Evolutionary conservation across 2,888 invertebrate genomes (phyloP), one percentile per base, ranked within the genome.

Genomic region (Cerastis rubricosa): DNA sequence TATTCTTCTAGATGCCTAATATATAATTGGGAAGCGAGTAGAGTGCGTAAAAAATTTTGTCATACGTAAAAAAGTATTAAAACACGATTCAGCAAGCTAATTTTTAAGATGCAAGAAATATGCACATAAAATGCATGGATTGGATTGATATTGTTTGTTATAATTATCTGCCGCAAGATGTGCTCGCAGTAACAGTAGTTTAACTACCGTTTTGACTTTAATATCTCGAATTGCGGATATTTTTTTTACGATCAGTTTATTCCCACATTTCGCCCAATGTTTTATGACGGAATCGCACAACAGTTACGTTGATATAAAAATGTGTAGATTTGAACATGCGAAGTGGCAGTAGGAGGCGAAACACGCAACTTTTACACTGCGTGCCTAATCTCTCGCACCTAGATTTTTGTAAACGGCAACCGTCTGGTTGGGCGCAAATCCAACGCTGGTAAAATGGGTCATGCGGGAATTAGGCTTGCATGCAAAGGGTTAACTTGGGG

Each of bases 301-400:
- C 86, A 86, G 87, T 90, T 88, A 84, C 84, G 84, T 84, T 89
- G 88, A 89, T 90, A 90, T 81, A 89, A 90, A 90, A 86, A 78
- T 89, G 85, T 91, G 88, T 89, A 87, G 85, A 84, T 77, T 76
- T 69, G 72, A 88, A 86, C 92, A 92, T 91, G 92, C 91, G 87
- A 91, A 80, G 82, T 71, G 75, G 84, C 63, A 61, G 83, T 76
- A 68, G 72, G 61, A 71, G 71, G 76, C 67, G 25, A 57, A 85
- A 78, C 90, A 91, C 91, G 91, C 91, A 87, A 89, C 65, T 71
- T 68, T 74, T 68, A 76, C 71, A 47, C 74, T 59, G 83, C 75
- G 73, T 85, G 85, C 75, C 81, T 86, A 87, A 88, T 87, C 81
- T 80, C 89, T 87, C 81, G n/a, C 86, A 87, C 90, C 85, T 84